A percentile compares a stretch with the other conserved stretches of the same genome.
phyloP scores from a whole-genome alignment of 2,888 invertebrate genomes.

The Coleophora flavipennella region DNA sequence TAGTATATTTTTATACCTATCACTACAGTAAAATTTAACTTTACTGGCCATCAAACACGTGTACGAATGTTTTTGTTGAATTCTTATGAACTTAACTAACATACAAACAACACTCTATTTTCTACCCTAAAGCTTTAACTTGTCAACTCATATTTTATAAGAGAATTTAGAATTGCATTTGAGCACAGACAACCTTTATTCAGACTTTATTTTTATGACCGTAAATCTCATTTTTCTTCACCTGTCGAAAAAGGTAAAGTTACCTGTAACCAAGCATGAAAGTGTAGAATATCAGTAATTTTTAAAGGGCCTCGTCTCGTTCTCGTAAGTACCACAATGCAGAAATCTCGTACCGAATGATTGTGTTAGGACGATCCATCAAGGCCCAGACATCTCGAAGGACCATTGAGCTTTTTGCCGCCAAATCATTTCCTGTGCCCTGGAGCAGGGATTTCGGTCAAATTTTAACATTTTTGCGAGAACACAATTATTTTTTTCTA shows the following conservation, averaged over 20 bases:
- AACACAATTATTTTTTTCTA: constrained; percentile 56
- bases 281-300: constrained; percentile 66
- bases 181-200: too few species aligned
- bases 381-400: constrained; percentile 56
- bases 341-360: constrained; percentile 55
- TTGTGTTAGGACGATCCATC: constrained; percentile 69
- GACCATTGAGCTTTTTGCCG: constrained; percentile 52
- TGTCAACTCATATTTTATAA: too few species aligned
- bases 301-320: constrained; percentile 67
- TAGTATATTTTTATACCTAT: too few species aligned
- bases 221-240: too few species aligned
- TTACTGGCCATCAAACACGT: constrained; percentile 67
- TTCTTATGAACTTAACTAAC: constrained; percentile 15
- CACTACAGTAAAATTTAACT: constrained; percentile 23
- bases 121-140: too few species aligned
- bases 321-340: too few species aligned
- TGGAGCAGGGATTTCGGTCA: constrained; percentile 42
- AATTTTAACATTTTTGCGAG: constrained; percentile 41
- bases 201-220: too few species aligned
- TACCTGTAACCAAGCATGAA: constrained; percentile 32
- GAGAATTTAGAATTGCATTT: too few species aligned
- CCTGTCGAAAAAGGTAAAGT: constrained; percentile 10
- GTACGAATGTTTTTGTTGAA: constrained; percentile 36
- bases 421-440: constrained; percentile 63
- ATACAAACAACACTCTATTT: too few species aligned